Percentiles rank a stretch among this genome's conserved stretches.
Evolutionary conservation across 2,797 vertebrate species (phyloP).

Genomic region (Oryzias sinensis): DNA sequence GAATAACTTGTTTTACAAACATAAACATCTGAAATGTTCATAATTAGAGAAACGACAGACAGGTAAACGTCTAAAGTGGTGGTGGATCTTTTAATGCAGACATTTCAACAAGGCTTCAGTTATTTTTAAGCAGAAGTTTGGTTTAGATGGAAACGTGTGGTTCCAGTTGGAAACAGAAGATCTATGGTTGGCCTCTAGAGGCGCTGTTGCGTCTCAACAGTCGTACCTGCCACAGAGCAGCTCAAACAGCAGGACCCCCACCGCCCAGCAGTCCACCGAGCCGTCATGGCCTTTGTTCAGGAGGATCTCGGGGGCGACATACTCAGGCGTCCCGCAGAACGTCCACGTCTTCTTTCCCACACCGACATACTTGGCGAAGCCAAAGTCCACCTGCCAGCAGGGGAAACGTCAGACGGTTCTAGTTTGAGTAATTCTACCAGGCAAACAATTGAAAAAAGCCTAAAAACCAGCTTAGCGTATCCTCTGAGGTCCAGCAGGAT

Average conservation of each 20-base stretch:
- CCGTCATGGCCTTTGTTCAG: slow-evolving; percentile 86
- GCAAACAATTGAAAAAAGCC: neutral
- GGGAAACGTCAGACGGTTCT: neutral
- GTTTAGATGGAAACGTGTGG: too few relatives aligned
- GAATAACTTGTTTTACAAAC: too few relatives aligned
- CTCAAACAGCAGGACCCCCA: slow-evolving; percentile 98
- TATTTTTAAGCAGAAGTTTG: too few relatives aligned
- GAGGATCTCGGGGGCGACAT: slow-evolving; percentile 83
- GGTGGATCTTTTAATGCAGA: too few relatives aligned
- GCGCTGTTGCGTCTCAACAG: neutral
- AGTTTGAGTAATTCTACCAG: too few relatives aligned
- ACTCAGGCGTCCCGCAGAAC: slow-evolving; percentile 83
- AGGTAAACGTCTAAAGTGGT: too few relatives aligned
- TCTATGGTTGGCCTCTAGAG: too few relatives aligned
- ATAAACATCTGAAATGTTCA: neutral
- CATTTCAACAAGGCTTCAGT: too few relatives aligned
- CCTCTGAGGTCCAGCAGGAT: slow-evolving; percentile 94
- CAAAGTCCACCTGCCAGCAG: slow-evolving; percentile 90
- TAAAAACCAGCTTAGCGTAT: slow-evolving; percentile 88
- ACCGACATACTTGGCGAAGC: slow-evolving; percentile 96
- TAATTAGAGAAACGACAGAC: too few relatives aligned
- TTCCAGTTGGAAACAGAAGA: too few relatives aligned
- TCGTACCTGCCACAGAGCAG: slow-evolving; percentile 96
- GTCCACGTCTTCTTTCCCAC: slow-evolving; percentile 82
- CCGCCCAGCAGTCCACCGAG: slow-evolving; percentile 97